These are phyloP conservation scores for Schlechtendalia chinensis DNA, from an alignment of 1,140 invertebrate genomes.

Conservation along the genomic window DNA sequence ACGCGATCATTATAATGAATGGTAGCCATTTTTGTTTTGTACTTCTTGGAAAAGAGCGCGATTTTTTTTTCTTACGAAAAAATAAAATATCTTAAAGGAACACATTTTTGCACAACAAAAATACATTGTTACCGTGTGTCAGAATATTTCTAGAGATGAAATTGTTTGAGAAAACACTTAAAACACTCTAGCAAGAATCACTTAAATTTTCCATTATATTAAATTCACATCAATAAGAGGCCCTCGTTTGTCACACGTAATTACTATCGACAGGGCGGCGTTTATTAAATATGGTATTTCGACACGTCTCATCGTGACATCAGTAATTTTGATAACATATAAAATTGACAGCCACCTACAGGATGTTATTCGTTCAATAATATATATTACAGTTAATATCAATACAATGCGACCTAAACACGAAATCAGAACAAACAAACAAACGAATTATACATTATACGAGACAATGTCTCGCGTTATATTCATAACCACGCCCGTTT, in stretches of 20 bases:
- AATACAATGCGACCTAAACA: too few species aligned
- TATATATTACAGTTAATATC: background rate
- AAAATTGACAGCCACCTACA: background rate
- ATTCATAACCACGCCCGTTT: too few species aligned
- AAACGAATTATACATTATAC: too few species aligned
- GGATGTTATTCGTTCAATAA: background rate
- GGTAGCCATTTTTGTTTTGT: background rate
- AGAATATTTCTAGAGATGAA: background rate
- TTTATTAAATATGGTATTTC: background rate
- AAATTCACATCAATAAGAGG: background rate
- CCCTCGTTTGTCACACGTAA: background rate
- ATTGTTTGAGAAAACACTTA: background rate
- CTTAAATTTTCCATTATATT: conserved; percentile 1
- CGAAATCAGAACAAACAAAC: too few species aligned
- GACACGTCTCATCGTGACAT: background rate
- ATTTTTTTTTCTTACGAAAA: background rate
- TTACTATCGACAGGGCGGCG: background rate
- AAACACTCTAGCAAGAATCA: background rate
- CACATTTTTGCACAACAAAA: background rate
- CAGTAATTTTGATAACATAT: background rate
- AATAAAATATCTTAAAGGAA: background rate
- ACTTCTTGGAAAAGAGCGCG: background rate
- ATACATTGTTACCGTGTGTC: background rate
- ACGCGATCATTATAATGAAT: background rate
- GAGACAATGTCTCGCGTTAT: too few species aligned